phyloP scores from a whole-genome alignment of 2,797 vertebrate species.

The Selene dorsalis region DNA sequence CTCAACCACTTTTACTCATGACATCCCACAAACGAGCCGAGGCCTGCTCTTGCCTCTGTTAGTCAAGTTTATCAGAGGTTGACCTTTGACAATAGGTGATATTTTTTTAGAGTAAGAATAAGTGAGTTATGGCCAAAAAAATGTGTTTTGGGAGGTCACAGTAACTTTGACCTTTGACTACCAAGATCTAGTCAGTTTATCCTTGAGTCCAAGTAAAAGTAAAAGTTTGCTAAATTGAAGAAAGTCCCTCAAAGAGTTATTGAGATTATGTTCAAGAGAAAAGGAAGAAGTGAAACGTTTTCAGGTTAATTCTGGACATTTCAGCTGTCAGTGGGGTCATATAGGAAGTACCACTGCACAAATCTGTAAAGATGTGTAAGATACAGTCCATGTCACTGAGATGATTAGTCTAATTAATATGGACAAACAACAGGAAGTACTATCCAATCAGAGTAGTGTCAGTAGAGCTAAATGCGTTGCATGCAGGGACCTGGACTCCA shows the following conservation, averaged over 20 bases:
- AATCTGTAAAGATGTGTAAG: background rate
- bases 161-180: no score
- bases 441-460: background rate
- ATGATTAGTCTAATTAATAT: background rate
- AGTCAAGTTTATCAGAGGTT: background rate
- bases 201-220: no score
- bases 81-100: background rate
- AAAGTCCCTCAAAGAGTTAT: no score
- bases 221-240: no score
- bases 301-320: no score
- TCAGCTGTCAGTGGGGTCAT: background rate
- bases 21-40: background rate
- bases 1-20: constrained; percentile 12
- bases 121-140: no score
- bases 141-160: no score
- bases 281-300: no score
- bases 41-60: background rate
- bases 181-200: no score
- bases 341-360: background rate
- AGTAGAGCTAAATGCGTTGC: background rate
- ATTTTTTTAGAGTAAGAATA: background rate
- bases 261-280: no score
- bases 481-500: background rate
- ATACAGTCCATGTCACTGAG: background rate
- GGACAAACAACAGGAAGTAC: background rate